Evolutionary conservation across 2,113 vertebrate species (phyloP).

Genomic region (Ifrita kowaldi): DNA sequence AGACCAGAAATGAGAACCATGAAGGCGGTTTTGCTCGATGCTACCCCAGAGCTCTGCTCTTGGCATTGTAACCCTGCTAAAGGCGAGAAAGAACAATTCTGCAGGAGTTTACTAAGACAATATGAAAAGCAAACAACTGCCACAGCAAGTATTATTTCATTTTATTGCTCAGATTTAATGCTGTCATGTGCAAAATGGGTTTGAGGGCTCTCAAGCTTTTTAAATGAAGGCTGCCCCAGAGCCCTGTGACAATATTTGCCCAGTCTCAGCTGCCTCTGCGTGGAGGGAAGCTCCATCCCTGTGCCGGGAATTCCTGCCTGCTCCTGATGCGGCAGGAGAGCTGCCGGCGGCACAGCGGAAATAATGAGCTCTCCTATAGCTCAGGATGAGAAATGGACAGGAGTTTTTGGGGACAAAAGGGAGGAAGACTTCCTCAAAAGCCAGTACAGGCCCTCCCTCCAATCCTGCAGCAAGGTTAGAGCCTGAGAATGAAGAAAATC

Average conservation of each 20-base stretch:
- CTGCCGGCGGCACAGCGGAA: neutral
- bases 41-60: neutral
- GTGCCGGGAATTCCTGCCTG: neutral
- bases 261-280: accelerated
- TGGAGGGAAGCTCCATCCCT: neutral
- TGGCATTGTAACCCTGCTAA: neutral
- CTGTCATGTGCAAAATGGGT: neutral
- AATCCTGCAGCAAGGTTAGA: neutral
- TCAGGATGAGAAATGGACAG: neutral
- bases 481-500: neutral
- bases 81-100: neutral
- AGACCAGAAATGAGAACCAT: neutral
- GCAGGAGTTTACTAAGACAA: neutral
- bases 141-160: neutral
- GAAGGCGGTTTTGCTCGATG: neutral
- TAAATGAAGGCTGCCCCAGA: neutral
- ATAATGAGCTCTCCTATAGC: neutral
- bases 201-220: neutral
- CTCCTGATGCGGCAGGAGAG: neutral
- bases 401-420: neutral
- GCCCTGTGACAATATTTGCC: neutral
- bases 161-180: neutral
- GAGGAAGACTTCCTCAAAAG: neutral
- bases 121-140: neutral
- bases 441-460: neutral